Base-by-base conservation (phyloP, 2,888 invertebrate species). In the Poecilobothrus nobilitatus region DNA sequence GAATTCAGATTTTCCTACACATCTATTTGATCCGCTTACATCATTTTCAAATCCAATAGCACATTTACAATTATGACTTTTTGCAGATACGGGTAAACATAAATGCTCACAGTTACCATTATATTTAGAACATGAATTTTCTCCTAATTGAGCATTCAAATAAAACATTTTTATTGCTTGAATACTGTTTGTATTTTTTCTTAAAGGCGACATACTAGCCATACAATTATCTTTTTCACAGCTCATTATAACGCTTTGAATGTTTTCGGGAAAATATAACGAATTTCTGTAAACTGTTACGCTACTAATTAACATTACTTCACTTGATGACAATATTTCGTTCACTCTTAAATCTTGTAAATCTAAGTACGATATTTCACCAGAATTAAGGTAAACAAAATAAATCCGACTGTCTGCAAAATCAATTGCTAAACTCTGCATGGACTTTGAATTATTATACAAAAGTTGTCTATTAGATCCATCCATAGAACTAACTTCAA, bases 141-240 rank as follows among this genome's bases (percentile, higher is more conserved):
- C 81, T 63, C 86, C 86, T 74, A 79, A 84, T 81, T 90, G 90
- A 61, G 87, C 83, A 18, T 82, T 81, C 21, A 88, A 86, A 80
- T 91, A 90, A 80, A 90, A 92, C 78, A 92, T 87, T 74, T 86
- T 85, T 76, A 91, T 82, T 63, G 89, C 86, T 68, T 88, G 78
- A 66, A 91, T 74, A 84, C 85, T 65, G 18, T 80, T 85, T 20
- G 89, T 89, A 76, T 87, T 84, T 73, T 87, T 87, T 8, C 88
- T 78, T 69, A 90, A 80, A 71, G 84, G 78, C 6, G 63, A 67
- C 7, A 76, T 75, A 69, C 78, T 78, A 18, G 79, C 77, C 4
- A 73, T 71, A 66, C 88, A 88, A 41, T 78, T 80, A 27, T 83
- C 83, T 79, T 88, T 88, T 76, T 87, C 84, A 69, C 88, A 87